Conservation (phyloP, 2,797 vertebrate genomes). For the Anas bernieri region DNA sequence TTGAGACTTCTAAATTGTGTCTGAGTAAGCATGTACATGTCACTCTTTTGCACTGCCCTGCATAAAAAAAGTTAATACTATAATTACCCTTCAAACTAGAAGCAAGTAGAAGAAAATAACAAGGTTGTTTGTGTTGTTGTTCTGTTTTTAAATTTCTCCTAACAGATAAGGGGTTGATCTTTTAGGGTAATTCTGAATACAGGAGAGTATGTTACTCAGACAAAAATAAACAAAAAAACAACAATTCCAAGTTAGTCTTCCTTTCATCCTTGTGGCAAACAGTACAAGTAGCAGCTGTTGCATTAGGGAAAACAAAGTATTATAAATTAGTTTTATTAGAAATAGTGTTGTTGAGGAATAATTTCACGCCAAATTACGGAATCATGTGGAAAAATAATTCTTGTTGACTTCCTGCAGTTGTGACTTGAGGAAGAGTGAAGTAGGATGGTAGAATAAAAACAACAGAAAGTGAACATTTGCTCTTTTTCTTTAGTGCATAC, state of each 20-base stretch:
- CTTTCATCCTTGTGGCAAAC: not conserved
- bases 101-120: not conserved
- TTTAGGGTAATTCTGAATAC: not conserved
- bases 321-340: not conserved
- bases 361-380: not conserved
- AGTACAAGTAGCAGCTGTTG: not conserved
- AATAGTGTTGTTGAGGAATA: not conserved
- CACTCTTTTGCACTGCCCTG: not conserved
- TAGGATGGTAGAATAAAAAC: not conserved
- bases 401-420: not conserved
- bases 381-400: not conserved
- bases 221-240: not conserved
- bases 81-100: not conserved
- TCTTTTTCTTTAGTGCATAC: slow-evolving; percentile 43
- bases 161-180: not conserved
- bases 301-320: not conserved
- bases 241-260: not conserved
- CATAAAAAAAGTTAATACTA: not conserved
- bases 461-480: not conserved
- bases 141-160: not conserved
- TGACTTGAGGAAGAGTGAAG: not conserved
- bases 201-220: not conserved
- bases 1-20: not conserved
- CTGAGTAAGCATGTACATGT: not conserved
- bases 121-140: not conserved